Base-by-base conservation (phyloP, 2,113 vertebrate species). In the Ceratotherium simum region DNA sequence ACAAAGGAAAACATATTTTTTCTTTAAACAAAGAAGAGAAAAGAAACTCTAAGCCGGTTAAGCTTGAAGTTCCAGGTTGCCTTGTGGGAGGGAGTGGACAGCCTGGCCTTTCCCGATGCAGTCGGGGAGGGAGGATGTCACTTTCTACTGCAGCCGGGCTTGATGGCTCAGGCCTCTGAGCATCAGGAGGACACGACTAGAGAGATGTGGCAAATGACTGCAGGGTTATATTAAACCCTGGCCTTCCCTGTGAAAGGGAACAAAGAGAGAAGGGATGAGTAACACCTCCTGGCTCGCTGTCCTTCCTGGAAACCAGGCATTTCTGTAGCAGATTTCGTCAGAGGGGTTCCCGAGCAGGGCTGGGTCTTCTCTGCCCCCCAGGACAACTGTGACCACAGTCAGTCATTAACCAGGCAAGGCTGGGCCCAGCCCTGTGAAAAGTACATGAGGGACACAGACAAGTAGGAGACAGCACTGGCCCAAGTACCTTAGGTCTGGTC, bases 191-290 rank as follows among this genome's bases (percentile, higher is more conserved):
- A 13, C 8, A 1, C 2, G 2, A 8, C n/a, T 0, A 18, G 48
- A 18, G 13, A 21, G 51, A 6, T 3, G 13, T 11, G 2, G 36
- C n/a, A 8, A 9, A 5, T 5, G 48, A 54, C 72, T 56, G 25
- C 39, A 8, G 69, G 54, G 82, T 6, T 14, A 8, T 46, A 0
- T 33, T 23, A 6, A 4, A 20, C 46, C 29, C 8, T 2, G 1
- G 8, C 4, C 13, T 18, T n/a, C 56, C 42, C 42, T 31, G 25
- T 29, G 17, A 5, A 1, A 79, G 67, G 29, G 36, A 25, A 8
- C 10, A 27, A 3, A 2, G 33, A 8, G 21, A n/a, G 65, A 31
- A 13, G 0, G 1, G 27, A 17, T 0, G 2, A 25, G 29, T 5
- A 8, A 12, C 20, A 1, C 60, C 79, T 56, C 67, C 9, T 6